Evolutionary conservation across 2,888 invertebrate genomes (phyloP).

Genomic region (Meiosimyza platycephala): DNA sequence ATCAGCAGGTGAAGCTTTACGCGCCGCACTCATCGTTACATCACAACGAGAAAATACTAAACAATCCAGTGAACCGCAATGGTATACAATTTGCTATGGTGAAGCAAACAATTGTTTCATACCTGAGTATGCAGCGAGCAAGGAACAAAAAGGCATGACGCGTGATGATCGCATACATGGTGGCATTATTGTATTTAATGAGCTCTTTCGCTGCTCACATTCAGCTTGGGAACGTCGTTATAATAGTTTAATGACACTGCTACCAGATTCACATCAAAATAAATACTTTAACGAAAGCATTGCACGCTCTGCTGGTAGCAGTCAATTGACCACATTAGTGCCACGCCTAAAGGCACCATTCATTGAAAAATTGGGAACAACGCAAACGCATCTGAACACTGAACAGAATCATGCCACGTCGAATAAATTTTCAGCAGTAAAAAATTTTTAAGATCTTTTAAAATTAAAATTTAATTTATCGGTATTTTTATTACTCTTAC

Average conservation of each 20-base stretch:
- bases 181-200: slow-evolving; percentile 91
- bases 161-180: slow-evolving; percentile 94
- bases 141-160: slow-evolving; percentile 80
- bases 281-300: slow-evolving; percentile 52
- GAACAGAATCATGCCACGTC: slow-evolving; percentile 56
- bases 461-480: background rate
- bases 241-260: slow-evolving; percentile 75
- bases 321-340: slow-evolving; percentile 58
- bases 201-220: slow-evolving; percentile 91
- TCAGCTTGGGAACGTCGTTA: slow-evolving; percentile 87
- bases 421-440: slow-evolving; percentile 56
- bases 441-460: background rate
- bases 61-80: slow-evolving; percentile 87
- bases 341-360: slow-evolving; percentile 69
- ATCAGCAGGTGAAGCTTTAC: slow-evolving; percentile 92
- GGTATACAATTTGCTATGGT: slow-evolving; percentile 94
- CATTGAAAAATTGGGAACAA: slow-evolving; percentile 62
- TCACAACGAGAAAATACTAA: slow-evolving; percentile 96
- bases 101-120: slow-evolving; percentile 83
- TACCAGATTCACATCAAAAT: slow-evolving; percentile 61
- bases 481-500: slow-evolving; percentile 15
- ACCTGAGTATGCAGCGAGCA: slow-evolving; percentile 71
- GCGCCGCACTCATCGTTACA: slow-evolving; percentile 94
- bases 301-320: slow-evolving; percentile 42
- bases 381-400: slow-evolving; percentile 56